These are phyloP conservation scores for Etheostoma cragini DNA, from an alignment of 2,113 vertebrate species.

Conservation along the genomic window DNA sequence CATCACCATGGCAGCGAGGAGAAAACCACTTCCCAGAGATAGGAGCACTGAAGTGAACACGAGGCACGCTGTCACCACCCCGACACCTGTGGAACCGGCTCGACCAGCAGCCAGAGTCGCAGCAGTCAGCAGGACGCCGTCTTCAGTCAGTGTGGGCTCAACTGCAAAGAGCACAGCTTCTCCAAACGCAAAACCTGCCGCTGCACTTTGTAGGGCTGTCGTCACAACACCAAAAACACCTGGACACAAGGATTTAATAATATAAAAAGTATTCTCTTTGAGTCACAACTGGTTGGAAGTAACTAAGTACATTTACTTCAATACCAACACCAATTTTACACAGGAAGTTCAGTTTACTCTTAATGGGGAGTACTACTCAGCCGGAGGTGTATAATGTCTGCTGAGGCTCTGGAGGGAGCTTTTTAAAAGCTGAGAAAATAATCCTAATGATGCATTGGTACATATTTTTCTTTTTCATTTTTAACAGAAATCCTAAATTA, in stretches of 20 bases:
- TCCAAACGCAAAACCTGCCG: conserved; percentile 68
- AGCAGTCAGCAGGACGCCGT: conserved; percentile 46
- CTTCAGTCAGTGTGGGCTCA: conserved; percentile 36
- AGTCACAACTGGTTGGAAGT: neutral
- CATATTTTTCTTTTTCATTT: neutral
- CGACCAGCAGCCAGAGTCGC: conserved; percentile 34
- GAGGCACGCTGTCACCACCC: conserved; percentile 59
- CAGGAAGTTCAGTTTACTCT: neutral
- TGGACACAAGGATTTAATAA: conserved; percentile 9
- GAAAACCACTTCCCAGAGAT: conserved; percentile 69
- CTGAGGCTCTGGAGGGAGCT: neutral
- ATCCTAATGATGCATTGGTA: neutral
- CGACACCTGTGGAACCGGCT: conserved; percentile 65
- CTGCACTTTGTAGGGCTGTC: conserved; percentile 40
- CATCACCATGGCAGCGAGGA: conserved; percentile 55
- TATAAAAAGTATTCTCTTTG: neutral
- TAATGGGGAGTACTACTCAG: neutral
- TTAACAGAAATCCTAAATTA: neutral
- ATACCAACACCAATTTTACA: neutral
- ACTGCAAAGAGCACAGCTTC: conserved; percentile 57
- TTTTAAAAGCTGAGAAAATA: neutral
- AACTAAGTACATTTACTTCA: neutral
- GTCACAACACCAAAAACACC: conserved; percentile 4
- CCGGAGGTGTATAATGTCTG: no score
- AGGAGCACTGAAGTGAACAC: conserved; percentile 66